phyloP scores from a whole-genome alignment of 92 coral and sea anemone species.

The Ricordea florida region DNA sequence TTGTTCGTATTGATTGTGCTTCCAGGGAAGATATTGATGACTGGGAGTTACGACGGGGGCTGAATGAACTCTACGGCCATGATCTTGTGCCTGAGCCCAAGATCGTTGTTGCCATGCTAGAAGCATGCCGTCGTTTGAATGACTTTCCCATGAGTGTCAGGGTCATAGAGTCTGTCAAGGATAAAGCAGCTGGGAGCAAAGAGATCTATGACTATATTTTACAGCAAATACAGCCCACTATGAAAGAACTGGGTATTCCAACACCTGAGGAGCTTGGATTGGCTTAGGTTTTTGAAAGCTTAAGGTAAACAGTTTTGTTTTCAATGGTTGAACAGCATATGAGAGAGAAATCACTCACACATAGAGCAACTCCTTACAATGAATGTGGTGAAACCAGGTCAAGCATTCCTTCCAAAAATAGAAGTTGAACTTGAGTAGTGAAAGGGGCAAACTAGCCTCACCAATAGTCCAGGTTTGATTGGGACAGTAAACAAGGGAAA shows the following conservation, averaged over 20 bases:
- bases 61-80: constrained; percentile 92
- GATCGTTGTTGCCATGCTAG: constrained; percentile 91
- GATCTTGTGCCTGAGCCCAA: constrained; percentile 98
- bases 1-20: background rate
- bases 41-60: constrained; percentile 93
- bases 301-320: background rate
- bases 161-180: constrained; percentile 77
- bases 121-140: constrained; percentile 90
- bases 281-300: background rate
- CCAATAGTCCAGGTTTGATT: too few species aligned
- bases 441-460: too few species aligned
- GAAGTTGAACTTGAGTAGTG: too few species aligned
- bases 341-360: too few species aligned
- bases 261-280: constrained; percentile 92
- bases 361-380: too few species aligned
- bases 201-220: constrained; percentile 89
- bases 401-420: too few species aligned
- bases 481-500: too few species aligned
- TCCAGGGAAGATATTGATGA: constrained; percentile 84
- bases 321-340: too few species aligned
- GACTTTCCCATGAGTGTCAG: constrained; percentile 85
- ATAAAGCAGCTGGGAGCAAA: constrained; percentile 77
- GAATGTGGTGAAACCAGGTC: too few species aligned
- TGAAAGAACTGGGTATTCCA: constrained; percentile 86
- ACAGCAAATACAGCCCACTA: constrained; percentile 80